phyloP scores from a whole-genome alignment of 2,113 vertebrate genomes.

The Phaethon lepturus region DNA sequence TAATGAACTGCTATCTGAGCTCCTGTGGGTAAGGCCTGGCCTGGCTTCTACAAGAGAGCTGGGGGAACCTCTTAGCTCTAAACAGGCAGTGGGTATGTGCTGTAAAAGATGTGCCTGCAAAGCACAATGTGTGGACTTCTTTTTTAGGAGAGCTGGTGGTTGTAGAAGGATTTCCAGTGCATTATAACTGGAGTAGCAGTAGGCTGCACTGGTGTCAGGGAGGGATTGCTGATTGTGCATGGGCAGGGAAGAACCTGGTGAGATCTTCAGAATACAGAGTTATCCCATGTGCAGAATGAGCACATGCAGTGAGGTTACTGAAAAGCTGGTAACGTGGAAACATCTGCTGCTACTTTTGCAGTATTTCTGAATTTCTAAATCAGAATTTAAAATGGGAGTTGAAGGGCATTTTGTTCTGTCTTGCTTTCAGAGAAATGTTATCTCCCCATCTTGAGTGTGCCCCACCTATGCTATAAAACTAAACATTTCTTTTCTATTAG shows the following conservation, averaged over 20 bases:
- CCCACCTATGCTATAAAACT: background rate
- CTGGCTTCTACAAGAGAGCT: background rate
- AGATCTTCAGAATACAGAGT: background rate
- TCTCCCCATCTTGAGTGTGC: background rate
- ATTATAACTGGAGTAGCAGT: background rate
- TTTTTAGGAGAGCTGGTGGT: background rate
- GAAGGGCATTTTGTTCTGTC: background rate
- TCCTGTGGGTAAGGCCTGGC: background rate
- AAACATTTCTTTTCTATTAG: constrained; percentile 70
- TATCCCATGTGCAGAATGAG: background rate
- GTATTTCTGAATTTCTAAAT: background rate
- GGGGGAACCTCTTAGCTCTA: background rate
- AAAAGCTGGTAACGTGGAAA: background rate
- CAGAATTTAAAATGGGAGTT: background rate
- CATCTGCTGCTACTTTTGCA: background rate
- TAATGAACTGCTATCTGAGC: background rate
- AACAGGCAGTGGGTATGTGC: background rate
- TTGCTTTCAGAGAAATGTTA: background rate
- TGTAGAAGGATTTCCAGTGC: background rate
- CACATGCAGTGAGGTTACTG: background rate
- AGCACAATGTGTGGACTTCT: background rate
- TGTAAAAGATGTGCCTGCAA: background rate
- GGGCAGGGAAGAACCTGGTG: background rate
- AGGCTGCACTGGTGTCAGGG: background rate
- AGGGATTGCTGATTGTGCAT: background rate